These are phyloP conservation scores for Steinernema feltiae DNA, from an alignment of 1,140 invertebrate species.

Conservation along the genomic window DNA sequence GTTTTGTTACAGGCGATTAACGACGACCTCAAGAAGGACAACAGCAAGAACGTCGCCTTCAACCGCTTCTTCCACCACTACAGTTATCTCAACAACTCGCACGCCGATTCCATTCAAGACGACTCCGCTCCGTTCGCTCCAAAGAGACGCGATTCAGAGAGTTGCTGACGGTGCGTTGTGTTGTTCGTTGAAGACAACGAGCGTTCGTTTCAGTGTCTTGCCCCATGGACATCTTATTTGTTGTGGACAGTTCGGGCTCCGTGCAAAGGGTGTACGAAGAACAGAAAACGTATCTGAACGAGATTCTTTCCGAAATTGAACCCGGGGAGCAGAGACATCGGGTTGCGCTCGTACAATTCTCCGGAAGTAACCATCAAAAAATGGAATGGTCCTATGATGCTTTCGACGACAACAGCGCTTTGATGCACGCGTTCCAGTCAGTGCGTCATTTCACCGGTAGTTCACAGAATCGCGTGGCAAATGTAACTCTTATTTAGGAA, in stretches of 20 bases:
- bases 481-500: constrained; percentile 42
- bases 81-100: background rate
- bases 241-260: constrained; percentile 49
- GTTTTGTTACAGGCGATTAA: background rate
- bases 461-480: constrained; percentile 3
- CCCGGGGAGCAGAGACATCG: constrained; percentile 37
- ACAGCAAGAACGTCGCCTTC: background rate
- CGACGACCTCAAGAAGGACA: constrained; percentile 9
- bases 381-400: constrained; percentile 48
- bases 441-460: constrained; percentile 24
- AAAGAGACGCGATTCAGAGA: background rate
- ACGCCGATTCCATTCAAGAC: constrained; percentile 12
- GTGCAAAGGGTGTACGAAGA: constrained; percentile 45
- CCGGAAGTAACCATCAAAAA: constrained; percentile 46
- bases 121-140: background rate
- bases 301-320: constrained; percentile 39
- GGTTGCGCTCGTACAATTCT: constrained; percentile 51
- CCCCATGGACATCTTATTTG: constrained; percentile 44
- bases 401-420: constrained; percentile 35
- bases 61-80: constrained; percentile 9
- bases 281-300: constrained; percentile 44
- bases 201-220: constrained; percentile 36
- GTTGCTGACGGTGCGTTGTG: background rate
- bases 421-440: constrained; percentile 45
- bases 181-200: too few species aligned